Evolutionary conservation across 2,888 invertebrate species (phyloP).

Genomic region (Sphinx pinastri): DNA sequence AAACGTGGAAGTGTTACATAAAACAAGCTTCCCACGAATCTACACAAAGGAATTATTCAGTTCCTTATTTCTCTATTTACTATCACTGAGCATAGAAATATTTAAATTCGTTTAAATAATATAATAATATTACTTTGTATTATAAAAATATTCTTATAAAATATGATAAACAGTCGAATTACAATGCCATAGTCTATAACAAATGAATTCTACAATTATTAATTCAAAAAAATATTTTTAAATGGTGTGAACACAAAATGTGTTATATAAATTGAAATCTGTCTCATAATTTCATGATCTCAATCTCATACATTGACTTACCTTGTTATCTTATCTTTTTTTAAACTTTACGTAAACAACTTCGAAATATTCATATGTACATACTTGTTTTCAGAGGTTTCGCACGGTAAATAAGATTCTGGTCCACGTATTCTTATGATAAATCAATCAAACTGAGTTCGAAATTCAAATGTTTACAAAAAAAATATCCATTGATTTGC

Average conservation of each 20-base stretch:
- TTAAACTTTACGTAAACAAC: background rate
- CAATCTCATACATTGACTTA: too few species aligned
- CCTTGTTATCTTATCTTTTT: conserved; percentile 2
- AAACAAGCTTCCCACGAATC: background rate
- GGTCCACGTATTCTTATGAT: too few species aligned
- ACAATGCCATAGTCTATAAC: background rate
- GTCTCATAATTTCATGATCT: too few species aligned
- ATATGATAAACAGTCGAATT: background rate
- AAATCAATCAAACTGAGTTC: too few species aligned
- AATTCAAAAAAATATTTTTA: too few species aligned
- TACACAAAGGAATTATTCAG: conserved; percentile 1
- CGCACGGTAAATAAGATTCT: too few species aligned
- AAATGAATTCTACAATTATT: too few species aligned
- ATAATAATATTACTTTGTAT: background rate
- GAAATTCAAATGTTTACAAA: too few species aligned
- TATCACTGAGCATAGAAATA: background rate
- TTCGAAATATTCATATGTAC: background rate
- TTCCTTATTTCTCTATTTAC: conserved; percentile 15
- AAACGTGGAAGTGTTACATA: conserved; percentile 1
- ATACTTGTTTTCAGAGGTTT: too few species aligned
- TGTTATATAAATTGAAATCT: too few species aligned
- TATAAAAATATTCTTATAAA: background rate
- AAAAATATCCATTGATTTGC: too few species aligned
- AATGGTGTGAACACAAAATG: too few species aligned
- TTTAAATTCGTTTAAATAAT: background rate